Base-by-base conservation (phyloP, 1,140 invertebrate species). In the Nasonia giraulti region DNA sequence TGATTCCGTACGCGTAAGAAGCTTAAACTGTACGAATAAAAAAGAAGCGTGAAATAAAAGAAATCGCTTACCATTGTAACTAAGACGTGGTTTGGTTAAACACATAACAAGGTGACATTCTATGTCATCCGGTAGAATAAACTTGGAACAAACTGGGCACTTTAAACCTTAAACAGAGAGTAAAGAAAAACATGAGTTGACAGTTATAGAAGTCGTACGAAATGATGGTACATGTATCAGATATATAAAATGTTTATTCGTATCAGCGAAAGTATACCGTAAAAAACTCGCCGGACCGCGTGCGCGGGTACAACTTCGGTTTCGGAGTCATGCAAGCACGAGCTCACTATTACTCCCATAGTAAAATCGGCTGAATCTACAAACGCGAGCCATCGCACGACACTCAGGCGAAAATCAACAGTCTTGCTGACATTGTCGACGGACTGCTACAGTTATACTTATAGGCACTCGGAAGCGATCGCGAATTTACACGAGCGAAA, bases 41-140 rank as follows among this genome's bases (percentile, higher is more conserved):
- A 27, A 27, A 27, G 27, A 27, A 27, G 27, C 27, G 27, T 7
- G 20, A 55, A 7, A 86, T 86, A 89, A 71, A 33, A 71, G 4
- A 71, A 71, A 31, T 0, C 66, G 27, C 95, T 93, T 91, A 99
- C 98, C 98, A 94, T 99, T 99, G 94, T 99, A 99, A 92, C 96
- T 98, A 90, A 99, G 97, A 91, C 98, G 95, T 89, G 98, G 99
- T 95, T 99, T 98, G 82, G 98, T 99, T 93, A 99, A 96, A 95
- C 99, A 99, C 97, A 99, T 99, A 89, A 99, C 98, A 89, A 99
- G 95, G 94, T 99, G 99, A 94, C 97, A 98, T 95, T 99, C 98
- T 90, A 99, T 98, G 93, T 99, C 98, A 93, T 99, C 98, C 88
- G 98, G 97, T 92, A 99, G 94, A 88, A 99, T 97, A 94, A 98